Base-by-base conservation (phyloP, 2,888 invertebrate genomes). In the Lycia hirtaria region DNA sequence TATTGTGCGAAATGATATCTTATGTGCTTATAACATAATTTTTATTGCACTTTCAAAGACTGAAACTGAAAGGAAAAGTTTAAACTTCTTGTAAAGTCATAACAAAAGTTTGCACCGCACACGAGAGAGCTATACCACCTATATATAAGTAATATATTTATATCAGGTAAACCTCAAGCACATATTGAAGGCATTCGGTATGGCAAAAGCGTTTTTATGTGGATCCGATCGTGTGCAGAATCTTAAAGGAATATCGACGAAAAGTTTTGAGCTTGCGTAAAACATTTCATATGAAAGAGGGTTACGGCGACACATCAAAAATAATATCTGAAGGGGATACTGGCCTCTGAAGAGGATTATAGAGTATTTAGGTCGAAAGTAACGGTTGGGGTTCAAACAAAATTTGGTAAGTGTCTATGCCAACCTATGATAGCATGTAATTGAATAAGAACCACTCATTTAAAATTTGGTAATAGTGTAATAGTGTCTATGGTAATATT, bases 201-300 rank as follows among this genome's bases (percentile, higher is more conserved):
- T 67, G 70, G 70, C 63, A 71, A 68, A 73, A 71, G 67, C 73
- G 71, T 80, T 83, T 83, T 81, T 82, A 80, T 78, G 73, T 72
- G 69, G 67, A 78, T 65, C 68, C 68, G 72, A 67, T 72, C 85
- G 85, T 82, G 83, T 68, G 57, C 62, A 26, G 81, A 80, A 81
- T 83, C 72, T 69, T 67, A 74, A 78, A 66, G 56, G 63, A 60
- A 69, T 69, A 72, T 78, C 66, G 68, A 70, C 69, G 63, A 64
- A 76, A 78, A 81, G 73, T 80, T 82, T 76, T 67, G 65, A 72
- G 72, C 72, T 71, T 71, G 69, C 72, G 68, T 69, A 73, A 75
- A 75, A 70, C 69, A 72, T 72, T 69, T 69, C 68, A 44, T 62
- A 60, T 69, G 69, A 75, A 71, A 67, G 71, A 68, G 72, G 67